These are phyloP conservation scores for Oscheius sp. DNA, from an alignment of 1,140 invertebrate species.

Conservation along the genomic window DNA sequence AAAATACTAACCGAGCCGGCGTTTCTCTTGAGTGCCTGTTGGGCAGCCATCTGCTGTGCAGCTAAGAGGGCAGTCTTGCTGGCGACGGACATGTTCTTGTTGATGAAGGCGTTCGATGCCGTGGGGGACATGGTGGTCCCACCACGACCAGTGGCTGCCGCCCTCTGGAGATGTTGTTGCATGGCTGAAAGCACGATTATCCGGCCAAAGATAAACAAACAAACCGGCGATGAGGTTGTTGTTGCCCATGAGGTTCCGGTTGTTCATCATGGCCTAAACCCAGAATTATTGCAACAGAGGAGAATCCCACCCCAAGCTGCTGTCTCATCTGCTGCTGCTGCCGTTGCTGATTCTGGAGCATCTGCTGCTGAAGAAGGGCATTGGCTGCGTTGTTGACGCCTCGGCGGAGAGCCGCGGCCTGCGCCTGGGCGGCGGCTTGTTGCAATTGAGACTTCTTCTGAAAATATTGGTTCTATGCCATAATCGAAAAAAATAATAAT, in stretches of 20 bases:
- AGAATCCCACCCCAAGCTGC: neutral
- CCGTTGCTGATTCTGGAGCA: neutral
- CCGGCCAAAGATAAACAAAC: neutral
- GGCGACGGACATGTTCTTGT: neutral
- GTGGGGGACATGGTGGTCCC: neutral
- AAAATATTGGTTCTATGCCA: neutral
- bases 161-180: slow-evolving; percentile 1
- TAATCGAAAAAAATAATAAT: slow-evolving; percentile 1
- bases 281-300: neutral
- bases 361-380: slow-evolving; percentile 12
- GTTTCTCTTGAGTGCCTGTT: neutral
- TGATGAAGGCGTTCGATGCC: neutral
- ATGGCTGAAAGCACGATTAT: neutral
- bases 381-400: neutral
- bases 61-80: neutral
- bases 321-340: neutral
- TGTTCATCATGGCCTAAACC: neutral
- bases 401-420: neutral
- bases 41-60: neutral
- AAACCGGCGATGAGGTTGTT: neutral
- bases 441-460: slow-evolving; percentile 13
- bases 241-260: neutral
- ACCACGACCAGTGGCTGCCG: neutral
- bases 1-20: neutral
- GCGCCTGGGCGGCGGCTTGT: too few species aligned